Evolutionary conservation across 2,113 vertebrate genomes (phyloP).

Genomic region (Tachuris rubrigastra): DNA sequence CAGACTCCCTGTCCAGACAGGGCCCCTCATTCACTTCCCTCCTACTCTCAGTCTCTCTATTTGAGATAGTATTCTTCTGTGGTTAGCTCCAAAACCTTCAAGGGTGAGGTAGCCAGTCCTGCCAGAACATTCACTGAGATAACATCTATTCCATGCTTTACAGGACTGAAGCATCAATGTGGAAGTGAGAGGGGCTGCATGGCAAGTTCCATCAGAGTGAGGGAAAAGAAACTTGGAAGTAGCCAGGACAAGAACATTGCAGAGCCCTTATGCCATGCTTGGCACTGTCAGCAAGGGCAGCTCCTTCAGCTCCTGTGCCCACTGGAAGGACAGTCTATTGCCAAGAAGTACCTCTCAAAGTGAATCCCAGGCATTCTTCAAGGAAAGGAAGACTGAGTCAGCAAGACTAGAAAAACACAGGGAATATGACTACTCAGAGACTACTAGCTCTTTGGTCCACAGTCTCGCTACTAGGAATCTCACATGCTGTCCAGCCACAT

Average conservation of each 20-base stretch:
- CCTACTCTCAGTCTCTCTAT: background rate
- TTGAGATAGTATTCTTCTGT: background rate
- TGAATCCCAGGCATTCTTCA: background rate
- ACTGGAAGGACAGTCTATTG: background rate
- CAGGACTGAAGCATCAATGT: background rate
- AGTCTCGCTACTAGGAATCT: background rate
- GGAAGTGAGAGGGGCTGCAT: background rate
- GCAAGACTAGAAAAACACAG: background rate
- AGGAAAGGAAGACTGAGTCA: background rate
- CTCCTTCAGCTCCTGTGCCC: background rate
- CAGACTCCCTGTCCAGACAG: conserved; percentile 20
- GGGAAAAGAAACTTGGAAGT: background rate
- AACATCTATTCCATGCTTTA: background rate
- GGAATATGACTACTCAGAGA: background rate
- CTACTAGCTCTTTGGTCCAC: background rate
- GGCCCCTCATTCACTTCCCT: background rate
- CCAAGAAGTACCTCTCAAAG: background rate
- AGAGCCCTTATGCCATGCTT: background rate
- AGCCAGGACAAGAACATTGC: background rate
- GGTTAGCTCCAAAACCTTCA: background rate
- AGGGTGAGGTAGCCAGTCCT: conserved; percentile 6
- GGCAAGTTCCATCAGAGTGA: background rate
- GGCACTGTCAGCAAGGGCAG: background rate
- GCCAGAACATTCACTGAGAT: conserved; percentile 4
- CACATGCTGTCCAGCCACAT: background rate